phyloP scores from a whole-genome alignment of 2,113 vertebrate genomes.

The Scalopus aquaticus region DNA sequence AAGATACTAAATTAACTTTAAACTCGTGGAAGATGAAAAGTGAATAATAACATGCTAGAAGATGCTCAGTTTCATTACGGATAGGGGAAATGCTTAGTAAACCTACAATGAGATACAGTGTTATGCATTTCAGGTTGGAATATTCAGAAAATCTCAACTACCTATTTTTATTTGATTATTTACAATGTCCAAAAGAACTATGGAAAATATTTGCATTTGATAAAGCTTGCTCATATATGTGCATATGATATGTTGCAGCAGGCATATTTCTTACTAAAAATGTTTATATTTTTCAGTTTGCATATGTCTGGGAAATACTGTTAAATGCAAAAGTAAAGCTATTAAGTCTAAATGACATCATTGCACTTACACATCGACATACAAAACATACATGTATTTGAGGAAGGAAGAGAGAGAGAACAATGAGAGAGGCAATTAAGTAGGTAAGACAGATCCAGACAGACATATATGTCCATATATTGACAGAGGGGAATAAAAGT shows the following conservation, averaged over 20 bases:
- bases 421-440: not conserved
- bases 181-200: not conserved
- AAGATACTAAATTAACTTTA: conserved; percentile 1
- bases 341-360: not conserved
- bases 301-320: not conserved
- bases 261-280: not conserved
- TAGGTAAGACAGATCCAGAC: not conserved
- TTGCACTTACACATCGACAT: not conserved
- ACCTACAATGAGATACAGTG: not conserved
- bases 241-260: too few relatives aligned
- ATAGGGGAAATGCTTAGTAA: not conserved
- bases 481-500: not conserved
- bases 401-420: not conserved
- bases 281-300: not conserved
- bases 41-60: not conserved
- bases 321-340: not conserved
- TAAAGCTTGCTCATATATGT: not conserved
- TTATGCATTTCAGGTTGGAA: not conserved
- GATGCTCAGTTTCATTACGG: not conserved
- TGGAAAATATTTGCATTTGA: not conserved
- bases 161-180: not conserved
- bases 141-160: not conserved
- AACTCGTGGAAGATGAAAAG: not conserved
- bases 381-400: not conserved
- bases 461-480: not conserved